Conservation (phyloP, 2,113 vertebrate species). For the Syngnathus typhle region DNA sequence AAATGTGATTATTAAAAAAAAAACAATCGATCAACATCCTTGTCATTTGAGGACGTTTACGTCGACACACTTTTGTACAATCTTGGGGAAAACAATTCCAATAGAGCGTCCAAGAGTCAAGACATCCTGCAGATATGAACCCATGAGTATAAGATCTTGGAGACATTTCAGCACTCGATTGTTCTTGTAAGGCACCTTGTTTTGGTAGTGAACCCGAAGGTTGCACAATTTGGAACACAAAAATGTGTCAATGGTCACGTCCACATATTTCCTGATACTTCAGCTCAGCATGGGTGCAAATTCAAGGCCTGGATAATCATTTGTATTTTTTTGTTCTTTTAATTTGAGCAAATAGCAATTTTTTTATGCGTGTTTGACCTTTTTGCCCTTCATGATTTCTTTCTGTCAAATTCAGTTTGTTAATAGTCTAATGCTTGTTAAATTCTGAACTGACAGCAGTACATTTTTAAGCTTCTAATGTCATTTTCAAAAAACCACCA, state of each 20-base stretch:
- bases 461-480: too few relatives aligned
- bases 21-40: slow-evolving; percentile 17
- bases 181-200: neutral
- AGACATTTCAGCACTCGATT: neutral
- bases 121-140: neutral
- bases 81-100: neutral
- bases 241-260: neutral
- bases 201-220: neutral
- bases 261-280: neutral
- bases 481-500: too few relatives aligned
- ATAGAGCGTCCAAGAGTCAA: neutral
- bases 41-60: slow-evolving; percentile 3
- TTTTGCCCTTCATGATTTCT: too few relatives aligned
- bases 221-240: neutral
- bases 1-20: slow-evolving; percentile 30
- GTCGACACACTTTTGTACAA: neutral
- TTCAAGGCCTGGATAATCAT: too few relatives aligned
- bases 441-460: too few relatives aligned
- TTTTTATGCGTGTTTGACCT: too few relatives aligned
- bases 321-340: too few relatives aligned
- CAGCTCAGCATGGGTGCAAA: neutral
- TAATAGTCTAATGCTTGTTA: too few relatives aligned
- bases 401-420: too few relatives aligned
- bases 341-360: too few relatives aligned
- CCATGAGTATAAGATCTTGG: neutral